These are phyloP conservation scores for Melikaiella ostensackeni DNA, from an alignment of 2,888 invertebrate species.

Conservation along the genomic window DNA sequence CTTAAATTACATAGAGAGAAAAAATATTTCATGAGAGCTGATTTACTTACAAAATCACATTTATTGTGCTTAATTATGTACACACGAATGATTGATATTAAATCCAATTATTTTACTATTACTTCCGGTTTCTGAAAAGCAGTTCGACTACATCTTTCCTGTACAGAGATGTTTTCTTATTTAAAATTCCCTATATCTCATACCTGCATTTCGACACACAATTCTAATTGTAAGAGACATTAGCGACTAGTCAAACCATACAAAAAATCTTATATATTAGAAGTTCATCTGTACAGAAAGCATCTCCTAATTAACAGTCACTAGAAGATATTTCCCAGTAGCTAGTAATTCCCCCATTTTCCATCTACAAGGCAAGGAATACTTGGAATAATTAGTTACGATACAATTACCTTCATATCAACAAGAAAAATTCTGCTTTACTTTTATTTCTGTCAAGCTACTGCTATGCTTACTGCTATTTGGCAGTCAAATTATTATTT, in stretches of 20 bases:
- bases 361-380: conserved; percentile 39
- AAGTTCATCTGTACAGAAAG: conserved; percentile 52
- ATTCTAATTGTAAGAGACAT: conserved; percentile 8
- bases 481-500: conserved; percentile 43
- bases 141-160: conserved; percentile 2
- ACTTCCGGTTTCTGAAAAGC: background rate
- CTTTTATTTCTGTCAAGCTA: conserved; percentile 40
- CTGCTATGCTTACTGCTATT: conserved; percentile 39
- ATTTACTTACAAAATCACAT: conserved; percentile 55
- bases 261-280: conserved; percentile 53
- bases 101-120: conserved; percentile 23
- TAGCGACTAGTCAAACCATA: conserved; percentile 54
- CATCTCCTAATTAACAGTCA: conserved; percentile 42
- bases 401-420: conserved; percentile 7
- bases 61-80: conserved; percentile 54
- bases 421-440: conserved; percentile 24
- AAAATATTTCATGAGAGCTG: background rate
- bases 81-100: conserved; percentile 8
- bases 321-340: conserved; percentile 39
- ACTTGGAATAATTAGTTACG: conserved; percentile 38
- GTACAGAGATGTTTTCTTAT: conserved; percentile 18
- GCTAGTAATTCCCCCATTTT: conserved; percentile 22
- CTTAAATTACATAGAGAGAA: conserved; percentile 59
- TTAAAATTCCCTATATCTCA: conserved; percentile 24
- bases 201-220: background rate